phyloP scores from a whole-genome alignment of 2,113 vertebrate species.

The Psilopogon haemacephalus region DNA sequence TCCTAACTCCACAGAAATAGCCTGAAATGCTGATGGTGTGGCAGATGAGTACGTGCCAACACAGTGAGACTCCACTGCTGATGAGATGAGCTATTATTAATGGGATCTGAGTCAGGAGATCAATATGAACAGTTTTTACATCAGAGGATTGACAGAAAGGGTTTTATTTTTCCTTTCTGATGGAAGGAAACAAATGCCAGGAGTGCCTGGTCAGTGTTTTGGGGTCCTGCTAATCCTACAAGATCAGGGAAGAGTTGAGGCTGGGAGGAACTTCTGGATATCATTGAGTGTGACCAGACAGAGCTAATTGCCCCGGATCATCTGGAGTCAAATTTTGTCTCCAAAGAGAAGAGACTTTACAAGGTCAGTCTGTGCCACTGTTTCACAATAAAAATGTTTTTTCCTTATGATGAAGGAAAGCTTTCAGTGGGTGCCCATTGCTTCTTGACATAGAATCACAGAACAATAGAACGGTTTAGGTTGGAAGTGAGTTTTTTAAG shows the following conservation, averaged over 20 bases:
- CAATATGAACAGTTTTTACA: not conserved
- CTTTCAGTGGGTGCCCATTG: not conserved
- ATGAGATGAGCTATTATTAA: not conserved
- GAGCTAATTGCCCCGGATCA: rapidly evolving
- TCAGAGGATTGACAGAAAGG: not conserved
- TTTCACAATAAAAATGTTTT: not conserved
- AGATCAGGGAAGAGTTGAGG: not conserved
- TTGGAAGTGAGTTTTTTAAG: no score
- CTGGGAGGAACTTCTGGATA: not conserved
- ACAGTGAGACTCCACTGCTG: not conserved
- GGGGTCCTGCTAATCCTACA: not conserved
- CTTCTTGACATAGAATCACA: not conserved
- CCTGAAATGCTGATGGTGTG: not conserved
- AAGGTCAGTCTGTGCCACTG: not conserved
- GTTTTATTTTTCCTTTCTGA: not conserved
- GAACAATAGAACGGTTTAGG: no score
- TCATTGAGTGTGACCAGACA: rapidly evolving
- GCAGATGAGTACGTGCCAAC: not conserved
- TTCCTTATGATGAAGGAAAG: not conserved
- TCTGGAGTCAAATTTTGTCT: not conserved
- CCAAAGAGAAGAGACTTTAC: not conserved
- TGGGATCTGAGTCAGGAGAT: not conserved
- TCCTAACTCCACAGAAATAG: not conserved
- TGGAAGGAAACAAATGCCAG: not conserved
- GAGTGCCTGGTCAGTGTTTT: not conserved